Evolutionary conservation across 2,888 invertebrate species (phyloP).

Genomic region (Minunthozetes semirufus): DNA sequence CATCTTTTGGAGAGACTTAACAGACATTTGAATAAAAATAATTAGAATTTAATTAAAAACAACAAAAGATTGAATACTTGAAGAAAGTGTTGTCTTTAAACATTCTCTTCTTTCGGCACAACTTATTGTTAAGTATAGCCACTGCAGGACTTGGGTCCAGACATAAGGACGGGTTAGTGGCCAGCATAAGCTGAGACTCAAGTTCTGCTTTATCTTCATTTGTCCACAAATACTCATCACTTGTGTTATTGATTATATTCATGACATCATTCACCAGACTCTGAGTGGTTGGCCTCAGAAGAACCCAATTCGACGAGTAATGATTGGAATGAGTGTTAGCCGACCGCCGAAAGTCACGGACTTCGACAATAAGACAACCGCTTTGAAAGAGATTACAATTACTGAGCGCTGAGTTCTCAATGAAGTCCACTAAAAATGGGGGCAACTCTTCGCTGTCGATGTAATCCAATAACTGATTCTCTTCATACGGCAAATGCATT

Average conservation of each 20-base stretch:
- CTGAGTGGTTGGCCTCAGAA: slow-evolving; percentile 48
- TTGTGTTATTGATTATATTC: slow-evolving; percentile 48
- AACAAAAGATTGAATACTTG: not conserved
- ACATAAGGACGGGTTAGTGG: slow-evolving; percentile 77
- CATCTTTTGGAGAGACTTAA: slow-evolving; percentile 44
- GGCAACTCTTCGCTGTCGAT: slow-evolving; percentile 87
- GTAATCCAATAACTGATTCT: slow-evolving; percentile 69
- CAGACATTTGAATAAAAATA: not conserved
- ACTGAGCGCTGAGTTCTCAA: slow-evolving; percentile 56
- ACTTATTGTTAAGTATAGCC: slow-evolving; percentile 64
- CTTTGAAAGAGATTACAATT: slow-evolving; percentile 44
- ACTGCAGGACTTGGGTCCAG: slow-evolving; percentile 79
- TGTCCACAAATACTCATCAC: slow-evolving; percentile 57
- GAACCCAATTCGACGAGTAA: slow-evolving; percentile 47
- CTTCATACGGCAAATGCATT: slow-evolving; percentile 64
- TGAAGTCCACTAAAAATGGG: slow-evolving; percentile 71
- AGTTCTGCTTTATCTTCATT: slow-evolving; percentile 67
- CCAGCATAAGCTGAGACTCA: slow-evolving; percentile 77
- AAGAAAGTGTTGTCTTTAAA: slow-evolving; percentile 30
- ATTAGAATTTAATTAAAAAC: too few species aligned
- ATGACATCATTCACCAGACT: slow-evolving; percentile 43
- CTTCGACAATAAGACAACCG: slow-evolving; percentile 50
- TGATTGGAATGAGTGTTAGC: slow-evolving; percentile 29
- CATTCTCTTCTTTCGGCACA: slow-evolving; percentile 49
- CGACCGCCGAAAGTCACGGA: slow-evolving; percentile 48